These are phyloP conservation scores for Falco biarmicus DNA, from an alignment of 2,797 vertebrate genomes.

Conservation along the genomic window DNA sequence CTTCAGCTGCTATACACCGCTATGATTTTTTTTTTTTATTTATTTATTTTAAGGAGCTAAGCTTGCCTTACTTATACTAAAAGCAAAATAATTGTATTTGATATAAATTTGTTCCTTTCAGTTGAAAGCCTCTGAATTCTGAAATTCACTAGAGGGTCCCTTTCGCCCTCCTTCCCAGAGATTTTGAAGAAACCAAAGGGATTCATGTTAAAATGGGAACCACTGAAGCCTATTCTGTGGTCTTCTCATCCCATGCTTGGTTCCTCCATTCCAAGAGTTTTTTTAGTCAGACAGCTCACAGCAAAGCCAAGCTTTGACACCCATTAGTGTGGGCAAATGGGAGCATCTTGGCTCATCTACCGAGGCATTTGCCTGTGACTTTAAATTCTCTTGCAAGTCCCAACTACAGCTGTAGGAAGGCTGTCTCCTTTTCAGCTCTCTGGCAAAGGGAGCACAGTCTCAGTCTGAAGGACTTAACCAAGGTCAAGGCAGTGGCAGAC, in stretches of 20 bases:
- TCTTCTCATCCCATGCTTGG: not conserved
- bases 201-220: not conserved
- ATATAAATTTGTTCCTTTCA: not conserved
- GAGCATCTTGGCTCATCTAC: not conserved
- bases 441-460: not conserved
- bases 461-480: not conserved
- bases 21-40: not conserved
- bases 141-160: not conserved
- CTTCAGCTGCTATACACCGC: not conserved
- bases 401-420: not conserved
- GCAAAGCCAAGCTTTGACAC: not conserved
- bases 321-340: rapidly evolving
- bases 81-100: slow-evolving; percentile 25
- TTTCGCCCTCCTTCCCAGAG: not conserved
- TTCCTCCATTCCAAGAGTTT: not conserved
- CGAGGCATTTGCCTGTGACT: not conserved
- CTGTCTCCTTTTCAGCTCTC: not conserved
- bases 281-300: not conserved
- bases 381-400: not conserved
- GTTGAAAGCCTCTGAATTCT: slow-evolving; percentile 30
- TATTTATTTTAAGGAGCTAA: not conserved
- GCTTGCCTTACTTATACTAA: not conserved
- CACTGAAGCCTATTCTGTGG: not conserved
- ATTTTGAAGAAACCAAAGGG: not conserved
- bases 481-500: not conserved